Evolutionary conservation across 23 tunicate species (phyloP).

Genomic region (Aplidium turbinatum): DNA sequence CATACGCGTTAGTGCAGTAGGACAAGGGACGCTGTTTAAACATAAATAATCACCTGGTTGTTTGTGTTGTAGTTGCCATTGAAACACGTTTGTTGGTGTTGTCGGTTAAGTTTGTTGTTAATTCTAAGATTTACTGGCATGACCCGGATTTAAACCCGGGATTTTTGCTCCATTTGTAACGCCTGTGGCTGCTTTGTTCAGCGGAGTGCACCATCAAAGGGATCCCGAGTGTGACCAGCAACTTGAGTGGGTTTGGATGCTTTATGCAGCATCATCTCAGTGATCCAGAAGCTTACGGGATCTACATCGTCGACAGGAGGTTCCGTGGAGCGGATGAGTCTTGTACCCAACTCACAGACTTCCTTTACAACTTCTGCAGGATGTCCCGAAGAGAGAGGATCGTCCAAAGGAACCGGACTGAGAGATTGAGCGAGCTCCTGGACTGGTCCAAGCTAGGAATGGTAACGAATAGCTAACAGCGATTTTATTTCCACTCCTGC

Average conservation of each 20-base stretch:
- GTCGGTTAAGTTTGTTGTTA: too few species aligned
- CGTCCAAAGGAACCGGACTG: constrained; percentile 93
- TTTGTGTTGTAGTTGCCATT: too few species aligned
- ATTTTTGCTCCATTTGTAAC: too few species aligned
- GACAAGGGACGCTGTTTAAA: too few species aligned
- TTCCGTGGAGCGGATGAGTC: constrained; percentile 70
- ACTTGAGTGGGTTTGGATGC: constrained; percentile 95
- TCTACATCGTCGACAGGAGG: constrained; percentile 92
- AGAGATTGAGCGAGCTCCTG: constrained; percentile 85
- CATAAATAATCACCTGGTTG: too few species aligned
- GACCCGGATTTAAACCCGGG: too few species aligned
- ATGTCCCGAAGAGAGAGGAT: constrained; percentile 93
- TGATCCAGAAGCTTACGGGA: constrained; percentile 95
- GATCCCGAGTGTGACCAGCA: constrained; percentile 93
- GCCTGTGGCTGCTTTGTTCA: too few species aligned
- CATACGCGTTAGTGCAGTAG: too few species aligned
- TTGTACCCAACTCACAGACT: constrained; percentile 83
- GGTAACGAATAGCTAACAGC: too few species aligned
- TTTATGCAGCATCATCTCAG: constrained; percentile 91
- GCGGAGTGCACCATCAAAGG: constrained; percentile 94
- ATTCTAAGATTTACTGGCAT: too few species aligned
- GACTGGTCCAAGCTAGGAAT: constrained; percentile 90
- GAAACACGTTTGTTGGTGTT: too few species aligned
- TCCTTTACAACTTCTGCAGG: constrained; percentile 75
- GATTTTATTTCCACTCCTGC: too few species aligned